A percentile compares a stretch with the other conserved stretches of the same genome.
Evolutionary conservation across 2,797 vertebrate species (phyloP).

Genomic region (Manis pentadactyla): DNA sequence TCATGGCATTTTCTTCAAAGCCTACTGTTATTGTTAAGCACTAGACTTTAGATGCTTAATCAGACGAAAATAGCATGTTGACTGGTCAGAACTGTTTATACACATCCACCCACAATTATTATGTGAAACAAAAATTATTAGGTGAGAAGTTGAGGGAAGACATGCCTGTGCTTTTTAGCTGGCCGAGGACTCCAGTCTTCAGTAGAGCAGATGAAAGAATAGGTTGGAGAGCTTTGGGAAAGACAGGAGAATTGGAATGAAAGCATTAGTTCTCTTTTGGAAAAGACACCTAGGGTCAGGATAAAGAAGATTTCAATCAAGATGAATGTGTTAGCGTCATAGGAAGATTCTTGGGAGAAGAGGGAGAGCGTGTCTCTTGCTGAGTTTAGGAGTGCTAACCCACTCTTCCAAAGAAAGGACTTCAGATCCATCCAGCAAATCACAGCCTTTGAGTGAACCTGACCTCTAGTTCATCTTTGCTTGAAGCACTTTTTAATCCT

Average conservation of each 20-base stretch:
- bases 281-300: background rate
- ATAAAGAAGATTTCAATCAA: background rate
- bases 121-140: conserved; percentile 12
- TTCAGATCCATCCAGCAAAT: background rate
- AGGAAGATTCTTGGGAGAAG: background rate
- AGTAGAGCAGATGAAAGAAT: background rate
- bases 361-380: background rate
- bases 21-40: background rate
- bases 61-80: conserved; percentile 6
- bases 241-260: background rate
- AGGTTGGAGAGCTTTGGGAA: background rate
- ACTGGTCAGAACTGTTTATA: background rate
- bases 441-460: background rate
- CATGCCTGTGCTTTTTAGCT: background rate
- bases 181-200: background rate
- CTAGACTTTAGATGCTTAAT: conserved; percentile 27
- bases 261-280: background rate
- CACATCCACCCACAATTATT: background rate
- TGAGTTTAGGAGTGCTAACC: background rate
- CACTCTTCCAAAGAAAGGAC: background rate
- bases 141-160: background rate
- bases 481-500: background rate
- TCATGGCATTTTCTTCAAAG: conserved; percentile 52
- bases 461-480: background rate
- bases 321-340: background rate